These are phyloP conservation scores for Dorcus hopei DNA, from an alignment of 2,888 invertebrate genomes.

Conservation along the genomic window DNA sequence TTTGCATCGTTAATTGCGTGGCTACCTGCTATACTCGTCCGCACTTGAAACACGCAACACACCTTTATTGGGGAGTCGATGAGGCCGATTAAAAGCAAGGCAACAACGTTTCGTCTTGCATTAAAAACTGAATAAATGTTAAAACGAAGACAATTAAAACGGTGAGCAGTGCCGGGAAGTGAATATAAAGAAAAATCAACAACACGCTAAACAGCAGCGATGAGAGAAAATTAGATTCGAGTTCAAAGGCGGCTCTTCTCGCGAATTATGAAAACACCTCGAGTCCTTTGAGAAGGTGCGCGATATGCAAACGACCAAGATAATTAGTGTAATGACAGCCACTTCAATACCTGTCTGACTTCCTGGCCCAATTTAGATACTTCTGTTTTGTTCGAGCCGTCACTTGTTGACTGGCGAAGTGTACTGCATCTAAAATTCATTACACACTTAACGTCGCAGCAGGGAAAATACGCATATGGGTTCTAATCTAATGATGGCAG, in stretches of 20 bases:
- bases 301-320: conserved; percentile 51
- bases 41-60: conserved; percentile 10
- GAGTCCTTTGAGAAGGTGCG: conserved; percentile 44
- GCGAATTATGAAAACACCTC: conserved; percentile 52
- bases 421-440: neutral
- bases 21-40: conserved; percentile 11
- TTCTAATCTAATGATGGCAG: no score
- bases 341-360: conserved; percentile 44
- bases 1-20: conserved; percentile 24
- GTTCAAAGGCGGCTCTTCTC: conserved; percentile 47
- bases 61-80: conserved; percentile 1
- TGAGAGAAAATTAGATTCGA: conserved; percentile 50
- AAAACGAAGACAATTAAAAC: conserved; percentile 31
- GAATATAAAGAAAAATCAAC: conserved; percentile 31
- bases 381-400: conserved; percentile 29
- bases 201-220: conserved; percentile 38
- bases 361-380: conserved; percentile 37
- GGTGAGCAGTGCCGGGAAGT: conserved; percentile 24
- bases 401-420: conserved; percentile 23
- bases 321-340: conserved; percentile 52
- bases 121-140: conserved; percentile 10
- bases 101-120: neutral
- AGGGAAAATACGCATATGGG: no score
- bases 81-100: conserved; percentile 1
- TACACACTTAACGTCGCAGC: neutral